Base-by-base conservation (phyloP, 2,113 vertebrate genomes). In the Oceanodroma tethys region DNA sequence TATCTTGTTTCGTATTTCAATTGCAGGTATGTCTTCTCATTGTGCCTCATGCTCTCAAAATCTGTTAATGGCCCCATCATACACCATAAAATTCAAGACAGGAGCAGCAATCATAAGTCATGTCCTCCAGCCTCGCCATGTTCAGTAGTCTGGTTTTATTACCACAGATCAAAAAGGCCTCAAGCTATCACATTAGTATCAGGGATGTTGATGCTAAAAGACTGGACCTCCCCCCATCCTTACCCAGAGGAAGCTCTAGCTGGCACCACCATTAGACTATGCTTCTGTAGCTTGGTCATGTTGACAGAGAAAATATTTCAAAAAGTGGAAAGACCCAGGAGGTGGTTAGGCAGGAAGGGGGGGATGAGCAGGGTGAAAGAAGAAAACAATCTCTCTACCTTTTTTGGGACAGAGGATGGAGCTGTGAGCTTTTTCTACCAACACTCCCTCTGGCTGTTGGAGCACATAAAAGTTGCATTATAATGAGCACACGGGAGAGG, bases 341-440 rank as follows among this genome's bases (percentile, higher is more conserved):
- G 10, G 30, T 47, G 8, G 52, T 78, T 74, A 76, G 30, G n/a
- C 22, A 74, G n/a, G 53, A 68, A 83, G 34, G 2, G 3, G 5
- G 8, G 13, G 5, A 47, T 70, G 20, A 78, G 34, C 12, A 70
- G 32, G 18, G 26, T 50, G 26, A 84, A 92, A 66, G 55, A 82
- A 55, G 11, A 66, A 59, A 66, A 73, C 12, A 65, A 70, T 86
- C 68, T 30, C 67, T 90, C n/a, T 93, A 98, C 98, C 97, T 97
- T 96, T 92, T 80, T 91, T 18, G 0, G 97, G 97, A 93, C 98
- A 98, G 66, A 98, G 86, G 85, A 98, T 42, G 59, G 97, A 97
- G 74, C 95, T 98, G 93, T 96, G 94, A 68, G 96, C 88, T 86
- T 98, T 97, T 93, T 98, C 98, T 91, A 97, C 93, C 25, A 96